phyloP scores from a whole-genome alignment of 2,888 invertebrate genomes.

The Cheilosia scutellata region DNA sequence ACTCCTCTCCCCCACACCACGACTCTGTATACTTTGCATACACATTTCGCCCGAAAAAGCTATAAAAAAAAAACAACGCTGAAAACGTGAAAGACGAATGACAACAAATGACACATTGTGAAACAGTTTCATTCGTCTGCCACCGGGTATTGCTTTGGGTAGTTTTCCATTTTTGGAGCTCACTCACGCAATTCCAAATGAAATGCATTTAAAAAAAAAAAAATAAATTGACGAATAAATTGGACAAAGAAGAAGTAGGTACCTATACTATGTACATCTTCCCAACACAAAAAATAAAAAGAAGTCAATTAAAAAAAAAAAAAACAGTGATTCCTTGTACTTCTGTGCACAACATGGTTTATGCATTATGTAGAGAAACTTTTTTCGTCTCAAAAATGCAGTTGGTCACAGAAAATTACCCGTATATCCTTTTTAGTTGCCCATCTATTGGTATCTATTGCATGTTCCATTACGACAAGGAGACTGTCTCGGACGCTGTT shows the following conservation, averaged over 20 bases:
- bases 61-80: slow-evolving; percentile 10
- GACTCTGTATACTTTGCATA: slow-evolving; percentile 2
- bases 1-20: neutral
- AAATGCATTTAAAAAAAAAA: slow-evolving; percentile 3
- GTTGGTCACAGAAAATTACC: slow-evolving; percentile 72
- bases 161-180: slow-evolving; percentile 6
- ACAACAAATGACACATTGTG: slow-evolving; percentile 62
- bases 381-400: slow-evolving; percentile 28
- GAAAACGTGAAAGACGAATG: slow-evolving; percentile 29
- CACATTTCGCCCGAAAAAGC: slow-evolving; percentile 1
- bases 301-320: slow-evolving; percentile 24
- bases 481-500: slow-evolving; percentile 61
- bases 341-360: slow-evolving; percentile 55
- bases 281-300: slow-evolving; percentile 12
- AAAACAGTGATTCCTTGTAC: slow-evolving; percentile 17
- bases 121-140: slow-evolving; percentile 46
- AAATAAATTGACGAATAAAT: neutral
- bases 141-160: slow-evolving; percentile 33
- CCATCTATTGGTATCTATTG: slow-evolving; percentile 25
- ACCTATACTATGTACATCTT: neutral
- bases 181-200: slow-evolving; percentile 34
- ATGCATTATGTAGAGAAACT: slow-evolving; percentile 67
- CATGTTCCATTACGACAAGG: slow-evolving; percentile 28
- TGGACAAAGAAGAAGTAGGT: neutral
- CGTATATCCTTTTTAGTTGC: slow-evolving; percentile 63